A percentile compares a stretch with the other conserved stretches of the same genome.
phyloP scores from a whole-genome alignment of 2,113 vertebrate genomes.

The Psittacula cyanocephala region DNA sequence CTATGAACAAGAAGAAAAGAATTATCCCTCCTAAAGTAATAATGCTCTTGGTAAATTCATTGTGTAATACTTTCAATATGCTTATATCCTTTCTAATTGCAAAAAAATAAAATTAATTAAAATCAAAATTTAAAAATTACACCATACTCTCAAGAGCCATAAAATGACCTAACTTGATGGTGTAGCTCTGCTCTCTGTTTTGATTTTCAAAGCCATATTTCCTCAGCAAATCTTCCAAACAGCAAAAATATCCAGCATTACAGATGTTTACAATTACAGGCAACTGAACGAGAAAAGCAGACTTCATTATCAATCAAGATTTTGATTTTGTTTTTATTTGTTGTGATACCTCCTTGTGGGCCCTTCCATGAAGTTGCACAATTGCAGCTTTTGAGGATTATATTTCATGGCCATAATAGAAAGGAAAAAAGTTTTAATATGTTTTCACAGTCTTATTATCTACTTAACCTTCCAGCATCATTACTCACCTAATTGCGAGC shows the following conservation, averaged over 20 bases:
- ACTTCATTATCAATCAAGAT: conserved; percentile 53
- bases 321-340: conserved; percentile 68
- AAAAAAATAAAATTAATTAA: not conserved
- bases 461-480: conserved; percentile 69
- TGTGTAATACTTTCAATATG: conserved; percentile 19
- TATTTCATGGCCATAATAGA: conserved; percentile 50
- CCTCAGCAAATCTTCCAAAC: conserved; percentile 25
- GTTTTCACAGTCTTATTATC: conserved; percentile 71
- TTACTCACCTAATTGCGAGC: conserved; percentile 69
- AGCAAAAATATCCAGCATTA: conserved; percentile 36
- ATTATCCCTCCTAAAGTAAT: not conserved
- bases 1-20: not conserved
- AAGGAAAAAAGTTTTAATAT: conserved; percentile 57
- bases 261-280: conserved; percentile 66
- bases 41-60: not conserved
- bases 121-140: not conserved
- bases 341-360: conserved; percentile 21
- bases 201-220: conserved; percentile 41
- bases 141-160: conserved; percentile 21
- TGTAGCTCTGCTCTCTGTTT: conserved; percentile 22
- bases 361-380: conserved; percentile 54
- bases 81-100: not conserved
- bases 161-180: conserved; percentile 23
- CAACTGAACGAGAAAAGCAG: conserved; percentile 44
- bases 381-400: conserved; percentile 54